Percentiles rank a stretch among this genome's conserved stretches.
Conservation (phyloP, 2,113 vertebrate genomes). For the Chunga burmeisteri region DNA sequence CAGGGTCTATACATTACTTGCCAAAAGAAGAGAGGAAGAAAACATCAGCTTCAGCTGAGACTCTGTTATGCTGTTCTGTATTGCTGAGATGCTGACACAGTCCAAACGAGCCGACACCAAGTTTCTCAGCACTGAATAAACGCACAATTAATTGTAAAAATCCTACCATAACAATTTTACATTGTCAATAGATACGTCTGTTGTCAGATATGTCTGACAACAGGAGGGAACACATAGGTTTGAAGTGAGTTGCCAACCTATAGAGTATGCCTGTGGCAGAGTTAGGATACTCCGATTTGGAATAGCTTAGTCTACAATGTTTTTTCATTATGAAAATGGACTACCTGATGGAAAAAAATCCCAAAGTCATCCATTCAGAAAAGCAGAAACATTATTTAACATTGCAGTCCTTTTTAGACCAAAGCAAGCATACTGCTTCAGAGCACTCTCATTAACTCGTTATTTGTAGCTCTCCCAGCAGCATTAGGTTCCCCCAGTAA, state of each 20-base stretch:
- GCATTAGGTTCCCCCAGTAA: background rate
- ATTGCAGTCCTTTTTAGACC: background rate
- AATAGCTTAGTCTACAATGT: background rate
- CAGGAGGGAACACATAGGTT: background rate
- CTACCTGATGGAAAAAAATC: background rate
- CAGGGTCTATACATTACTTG: accelerated
- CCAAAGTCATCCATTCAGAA: background rate
- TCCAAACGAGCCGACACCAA: background rate
- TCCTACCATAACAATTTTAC: background rate
- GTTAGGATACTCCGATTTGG: background rate
- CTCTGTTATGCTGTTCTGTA: background rate
- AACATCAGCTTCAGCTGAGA: background rate
- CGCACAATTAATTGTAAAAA: background rate
- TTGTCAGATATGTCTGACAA: background rate
- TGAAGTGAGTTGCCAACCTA: background rate
- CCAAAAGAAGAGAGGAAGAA: background rate
- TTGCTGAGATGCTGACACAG: background rate
- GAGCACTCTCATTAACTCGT: accelerated
- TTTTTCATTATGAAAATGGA: background rate
- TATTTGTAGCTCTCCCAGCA: background rate
- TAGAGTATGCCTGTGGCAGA: background rate
- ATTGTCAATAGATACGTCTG: background rate
- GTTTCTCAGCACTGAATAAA: background rate
- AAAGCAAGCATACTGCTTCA: background rate
- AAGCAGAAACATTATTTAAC: background rate